Base-by-base conservation (phyloP, 2,888 invertebrate genomes). In the Cacoxenus indagator region DNA sequence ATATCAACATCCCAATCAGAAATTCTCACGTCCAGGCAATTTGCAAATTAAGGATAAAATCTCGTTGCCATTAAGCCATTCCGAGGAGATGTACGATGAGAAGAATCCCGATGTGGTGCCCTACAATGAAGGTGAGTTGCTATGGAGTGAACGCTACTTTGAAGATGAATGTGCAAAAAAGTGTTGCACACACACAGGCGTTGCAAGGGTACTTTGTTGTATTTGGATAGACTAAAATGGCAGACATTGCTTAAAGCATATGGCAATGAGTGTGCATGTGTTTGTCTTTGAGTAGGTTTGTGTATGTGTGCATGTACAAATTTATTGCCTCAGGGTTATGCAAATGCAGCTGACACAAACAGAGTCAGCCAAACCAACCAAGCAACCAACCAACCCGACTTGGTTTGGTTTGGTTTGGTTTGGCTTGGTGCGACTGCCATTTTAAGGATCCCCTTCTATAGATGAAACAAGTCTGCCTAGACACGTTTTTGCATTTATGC, bases 101-200 rank as follows among this genome's bases (percentile, higher is more conserved):
- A 93, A 93, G 87, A 96, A 96, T 90, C 96, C 96, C 29, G 96
- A 96, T 86, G 95, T 96, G 74, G 94, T 96, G 70, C 95, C 96
- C 29, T 92, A 93, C 77, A 95, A 94, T 86, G 95, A 95, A 92
- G 95, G 95, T 95, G 90, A 89, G 84, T 72, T 14, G 26, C 11
- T 24, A 24, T 5, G 55, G 55, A 14, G 24, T 19, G 26, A 5
- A 54, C 9, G 29, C 31, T 9, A 4, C 22, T 24, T 27, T 64
- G 4, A 46, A 46, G 65, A 45, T 59, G 27, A 67, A 67, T 61
- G 45, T 65, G 14, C 22, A 55, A 67, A 24, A n/a, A 19, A 22
- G 17, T 65, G 55, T 64, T 64, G 48, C 19, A 46, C 9, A 31
- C 51, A 65, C 37, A 31, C 43, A 27, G 65, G 27, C 51, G 62